A percentile compares a stretch with the other conserved stretches of the same genome.
Evolutionary conservation across 2,888 invertebrate genomes (phyloP).

Genomic region (Chrysolina americana): DNA sequence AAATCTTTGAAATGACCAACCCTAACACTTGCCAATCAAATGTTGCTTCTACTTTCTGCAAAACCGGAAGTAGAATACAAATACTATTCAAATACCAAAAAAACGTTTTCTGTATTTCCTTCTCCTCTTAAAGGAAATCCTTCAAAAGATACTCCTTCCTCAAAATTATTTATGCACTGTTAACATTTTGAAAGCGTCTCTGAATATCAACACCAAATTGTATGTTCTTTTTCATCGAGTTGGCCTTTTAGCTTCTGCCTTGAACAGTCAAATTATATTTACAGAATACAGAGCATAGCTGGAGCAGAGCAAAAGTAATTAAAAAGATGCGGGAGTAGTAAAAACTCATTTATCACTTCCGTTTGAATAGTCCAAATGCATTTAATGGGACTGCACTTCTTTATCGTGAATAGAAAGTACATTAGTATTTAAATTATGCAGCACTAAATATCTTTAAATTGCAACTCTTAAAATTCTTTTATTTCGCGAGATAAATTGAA

Average conservation of each 20-base stretch:
- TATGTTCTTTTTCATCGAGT: background rate
- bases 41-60: no score
- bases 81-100: no score
- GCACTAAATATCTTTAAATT: constrained; percentile 61
- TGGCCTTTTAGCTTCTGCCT: constrained; percentile 48
- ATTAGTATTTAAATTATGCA: constrained; percentile 63
- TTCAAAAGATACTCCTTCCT: no score
- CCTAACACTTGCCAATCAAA: no score
- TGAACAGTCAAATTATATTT: constrained; percentile 21
- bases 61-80: no score
- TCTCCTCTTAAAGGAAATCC: no score
- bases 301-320: constrained; percentile 51
- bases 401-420: constrained; percentile 61
- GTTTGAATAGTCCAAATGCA: constrained; percentile 56
- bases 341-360: constrained; percentile 59
- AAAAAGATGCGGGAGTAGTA: constrained; percentile 53
- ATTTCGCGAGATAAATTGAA: constrained; percentile 48
- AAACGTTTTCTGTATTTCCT: no score
- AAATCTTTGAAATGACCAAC: no score
- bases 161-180: no score
- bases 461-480: constrained; percentile 58
- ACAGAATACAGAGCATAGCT: constrained; percentile 2
- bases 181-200: background rate
- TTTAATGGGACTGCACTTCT: constrained; percentile 57
- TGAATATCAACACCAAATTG: background rate